phyloP scores from a whole-genome alignment of 2,797 vertebrate species.

The Pseudomugil gertrudae region DNA sequence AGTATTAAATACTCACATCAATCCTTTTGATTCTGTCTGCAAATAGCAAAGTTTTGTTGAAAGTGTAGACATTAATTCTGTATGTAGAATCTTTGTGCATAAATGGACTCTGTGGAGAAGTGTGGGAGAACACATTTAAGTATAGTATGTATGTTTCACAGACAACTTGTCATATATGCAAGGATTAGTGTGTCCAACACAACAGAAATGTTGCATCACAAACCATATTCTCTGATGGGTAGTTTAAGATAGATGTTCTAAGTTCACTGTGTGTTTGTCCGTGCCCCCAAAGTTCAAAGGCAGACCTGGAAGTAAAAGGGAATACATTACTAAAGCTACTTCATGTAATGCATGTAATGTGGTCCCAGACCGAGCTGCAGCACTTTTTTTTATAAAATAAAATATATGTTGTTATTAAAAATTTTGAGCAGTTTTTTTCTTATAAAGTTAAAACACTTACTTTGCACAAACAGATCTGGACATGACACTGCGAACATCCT shows the following conservation, averaged over 20 bases:
- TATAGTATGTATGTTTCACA: background rate
- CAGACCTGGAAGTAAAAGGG: constrained; percentile 80
- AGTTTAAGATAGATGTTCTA: constrained; percentile 86
- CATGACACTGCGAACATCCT: constrained; percentile 89
- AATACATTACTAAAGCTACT: background rate
- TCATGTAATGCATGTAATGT: background rate
- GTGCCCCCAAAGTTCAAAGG: constrained; percentile 97
- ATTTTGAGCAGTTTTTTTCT: background rate
- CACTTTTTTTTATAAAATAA: background rate
- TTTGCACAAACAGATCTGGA: constrained; percentile 96
- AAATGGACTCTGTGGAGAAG: constrained; percentile 85
- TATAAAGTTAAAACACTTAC: constrained; percentile 80
- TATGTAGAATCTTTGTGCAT: constrained; percentile 89
- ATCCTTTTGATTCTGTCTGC: constrained; percentile 91
- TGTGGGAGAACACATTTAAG: background rate
- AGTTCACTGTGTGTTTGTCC: constrained; percentile 88
- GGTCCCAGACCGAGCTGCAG: background rate
- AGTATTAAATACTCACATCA: constrained; percentile 86
- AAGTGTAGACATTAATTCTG: constrained; percentile 93
- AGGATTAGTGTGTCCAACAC: background rate
- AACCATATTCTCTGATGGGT: constrained; percentile 90
- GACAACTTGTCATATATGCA: background rate
- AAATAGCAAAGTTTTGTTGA: constrained; percentile 94
- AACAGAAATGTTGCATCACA: constrained; percentile 20
- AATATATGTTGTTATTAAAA: background rate